A percentile compares a stretch with the other conserved stretches of the same genome.
Conservation (phyloP, 2,113 vertebrate species). For the Lagenorhynchus albirostris region DNA sequence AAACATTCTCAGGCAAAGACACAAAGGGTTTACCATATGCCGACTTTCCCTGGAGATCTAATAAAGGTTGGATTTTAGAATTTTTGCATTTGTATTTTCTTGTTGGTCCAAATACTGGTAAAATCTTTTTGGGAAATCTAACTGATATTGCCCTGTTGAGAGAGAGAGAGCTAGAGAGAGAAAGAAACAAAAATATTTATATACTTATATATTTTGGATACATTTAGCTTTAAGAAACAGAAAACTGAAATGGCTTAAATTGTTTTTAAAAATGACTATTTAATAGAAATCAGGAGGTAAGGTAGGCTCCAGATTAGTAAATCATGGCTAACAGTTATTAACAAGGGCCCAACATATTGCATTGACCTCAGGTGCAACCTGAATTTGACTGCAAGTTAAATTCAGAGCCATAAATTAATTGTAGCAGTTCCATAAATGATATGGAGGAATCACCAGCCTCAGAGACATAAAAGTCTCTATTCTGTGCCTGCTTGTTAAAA, state of each 20-base stretch:
- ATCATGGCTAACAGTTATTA: not conserved
- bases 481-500: not conserved
- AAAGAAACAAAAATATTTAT: not conserved
- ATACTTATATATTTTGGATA: not conserved
- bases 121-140: not conserved
- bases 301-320: not conserved
- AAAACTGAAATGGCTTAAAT: not conserved
- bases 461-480: not conserved
- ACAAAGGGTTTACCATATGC: not conserved
- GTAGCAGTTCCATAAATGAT: not conserved
- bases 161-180: not conserved
- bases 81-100: not conserved
- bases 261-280: not conserved
- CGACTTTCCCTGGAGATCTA: not conserved
- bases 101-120: not conserved
- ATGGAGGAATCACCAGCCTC: not conserved
- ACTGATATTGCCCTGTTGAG: not conserved
- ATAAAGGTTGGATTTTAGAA: not conserved
- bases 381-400: not conserved
- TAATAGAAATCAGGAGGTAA: not conserved
- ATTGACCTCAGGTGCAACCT: not conserved
- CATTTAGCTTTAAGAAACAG: not conserved
- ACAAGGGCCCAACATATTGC: not conserved
- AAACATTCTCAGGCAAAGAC: not conserved
- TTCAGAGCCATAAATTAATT: not conserved